Conservation (phyloP, 2,113 vertebrate genomes). For the Pygoscelis antarcticus region DNA sequence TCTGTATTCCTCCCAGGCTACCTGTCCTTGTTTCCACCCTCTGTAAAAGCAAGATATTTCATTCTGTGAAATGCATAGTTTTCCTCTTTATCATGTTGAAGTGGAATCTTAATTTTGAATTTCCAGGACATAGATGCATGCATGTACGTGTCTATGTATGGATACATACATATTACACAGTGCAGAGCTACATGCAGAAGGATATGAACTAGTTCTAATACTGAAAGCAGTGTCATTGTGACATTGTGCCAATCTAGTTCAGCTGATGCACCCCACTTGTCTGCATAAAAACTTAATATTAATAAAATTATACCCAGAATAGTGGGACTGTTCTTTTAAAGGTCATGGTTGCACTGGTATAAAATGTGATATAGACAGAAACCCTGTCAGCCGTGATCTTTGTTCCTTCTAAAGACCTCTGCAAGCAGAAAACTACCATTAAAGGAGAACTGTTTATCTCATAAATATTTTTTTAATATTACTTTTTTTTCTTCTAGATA, state of each 20-base stretch:
- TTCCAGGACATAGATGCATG: neutral
- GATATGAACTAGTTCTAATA: neutral
- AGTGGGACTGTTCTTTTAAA: neutral
- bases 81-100: neutral
- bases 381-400: neutral
- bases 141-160: no score
- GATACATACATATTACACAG: neutral
- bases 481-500: neutral
- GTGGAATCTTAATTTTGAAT: neutral
- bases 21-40: no score
- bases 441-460: neutral
- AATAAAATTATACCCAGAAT: neutral
- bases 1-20: no score
- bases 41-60: neutral
- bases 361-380: neutral
- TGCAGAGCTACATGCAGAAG: neutral
- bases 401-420: neutral
- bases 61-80: neutral
- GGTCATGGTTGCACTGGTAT: neutral
- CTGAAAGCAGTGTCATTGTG: neutral
- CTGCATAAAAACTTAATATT: neutral
- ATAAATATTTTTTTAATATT: neutral
- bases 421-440: neutral
- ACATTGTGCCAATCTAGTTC: neutral
- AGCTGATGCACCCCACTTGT: neutral